These are phyloP conservation scores for Phainopepla nitens DNA, from an alignment of 2,113 vertebrate species.

Conservation along the genomic window DNA sequence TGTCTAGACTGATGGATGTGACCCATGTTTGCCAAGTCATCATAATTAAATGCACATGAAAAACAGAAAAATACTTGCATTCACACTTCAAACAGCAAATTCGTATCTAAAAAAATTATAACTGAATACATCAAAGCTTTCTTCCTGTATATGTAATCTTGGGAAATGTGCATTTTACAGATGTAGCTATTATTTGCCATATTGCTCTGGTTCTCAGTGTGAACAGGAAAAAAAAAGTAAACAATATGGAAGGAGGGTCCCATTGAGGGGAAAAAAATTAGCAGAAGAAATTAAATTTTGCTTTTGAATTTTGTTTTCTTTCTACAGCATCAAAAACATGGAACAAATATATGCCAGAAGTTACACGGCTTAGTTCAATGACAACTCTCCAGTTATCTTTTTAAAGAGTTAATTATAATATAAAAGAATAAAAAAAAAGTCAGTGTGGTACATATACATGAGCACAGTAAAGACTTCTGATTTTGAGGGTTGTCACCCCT, in stretches of 20 bases:
- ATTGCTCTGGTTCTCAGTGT: not conserved
- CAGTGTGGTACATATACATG: not conserved
- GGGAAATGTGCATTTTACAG: not conserved
- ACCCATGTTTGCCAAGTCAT: conserved; percentile 50
- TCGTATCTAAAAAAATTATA: not conserved
- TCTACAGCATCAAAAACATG: not conserved
- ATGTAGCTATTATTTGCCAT: not conserved
- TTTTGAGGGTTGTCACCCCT: not conserved
- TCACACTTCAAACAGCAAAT: conserved; percentile 8
- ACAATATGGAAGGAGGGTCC: not conserved
- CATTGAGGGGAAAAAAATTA: not conserved
- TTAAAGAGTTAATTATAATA: not conserved
- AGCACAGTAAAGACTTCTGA: not conserved
- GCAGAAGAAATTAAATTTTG: not conserved
- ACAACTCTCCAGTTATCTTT: not conserved
- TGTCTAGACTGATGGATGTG: conserved; percentile 70
- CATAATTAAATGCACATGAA: conserved; percentile 40
- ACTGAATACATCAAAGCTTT: not conserved
- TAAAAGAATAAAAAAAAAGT: not conserved
- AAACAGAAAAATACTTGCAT: conserved; percentile 16
- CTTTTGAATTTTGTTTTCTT: not conserved
- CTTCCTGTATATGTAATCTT: not conserved
- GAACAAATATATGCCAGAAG: not conserved
- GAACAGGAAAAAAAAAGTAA: not conserved
- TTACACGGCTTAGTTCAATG: not conserved